Evolutionary conservation across 2,888 invertebrate genomes (phyloP).

Genomic region (Amorpha juglandis): DNA sequence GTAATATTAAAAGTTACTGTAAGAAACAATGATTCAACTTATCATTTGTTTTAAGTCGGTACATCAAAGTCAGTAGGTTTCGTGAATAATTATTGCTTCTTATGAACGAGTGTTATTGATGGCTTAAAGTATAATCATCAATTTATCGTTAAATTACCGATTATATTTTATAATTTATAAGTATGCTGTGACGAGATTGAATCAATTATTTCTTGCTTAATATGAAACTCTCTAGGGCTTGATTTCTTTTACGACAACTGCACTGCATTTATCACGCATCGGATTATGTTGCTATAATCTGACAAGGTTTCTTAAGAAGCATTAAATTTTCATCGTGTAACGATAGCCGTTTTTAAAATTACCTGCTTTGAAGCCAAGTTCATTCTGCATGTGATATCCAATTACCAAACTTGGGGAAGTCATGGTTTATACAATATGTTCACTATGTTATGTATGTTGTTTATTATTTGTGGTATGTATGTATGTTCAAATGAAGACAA

Average conservation of each 20-base stretch:
- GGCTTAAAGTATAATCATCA: too few species aligned
- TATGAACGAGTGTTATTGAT: too few species aligned
- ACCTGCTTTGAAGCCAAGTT: slow-evolving; percentile 62
- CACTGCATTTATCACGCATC: slow-evolving; percentile 37
- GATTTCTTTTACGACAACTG: slow-evolving; percentile 48
- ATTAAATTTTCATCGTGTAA: slow-evolving; percentile 60
- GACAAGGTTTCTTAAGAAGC: slow-evolving; percentile 67
- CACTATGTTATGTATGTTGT: too few species aligned
- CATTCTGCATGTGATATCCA: slow-evolving; percentile 52
- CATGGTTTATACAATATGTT: slow-evolving; percentile 4
- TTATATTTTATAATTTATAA: not conserved
- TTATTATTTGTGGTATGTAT: too few species aligned
- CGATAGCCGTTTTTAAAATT: slow-evolving; percentile 53
- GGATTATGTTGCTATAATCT: slow-evolving; percentile 63
- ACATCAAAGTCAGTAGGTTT: too few species aligned
- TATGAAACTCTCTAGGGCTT: slow-evolving; percentile 33
- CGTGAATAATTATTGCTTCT: too few species aligned
- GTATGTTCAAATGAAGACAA: too few species aligned
- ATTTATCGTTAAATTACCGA: too few species aligned
- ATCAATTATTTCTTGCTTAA: slow-evolving; percentile 8
- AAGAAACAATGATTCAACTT: too few species aligned
- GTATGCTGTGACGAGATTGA: slow-evolving; percentile 26
- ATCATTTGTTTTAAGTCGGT: too few species aligned
- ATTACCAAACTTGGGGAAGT: slow-evolving; percentile 41
- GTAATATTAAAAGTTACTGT: too few species aligned